Conservation (phyloP, 2,797 vertebrate genomes). For the Paramormyrops hopkinsi region DNA sequence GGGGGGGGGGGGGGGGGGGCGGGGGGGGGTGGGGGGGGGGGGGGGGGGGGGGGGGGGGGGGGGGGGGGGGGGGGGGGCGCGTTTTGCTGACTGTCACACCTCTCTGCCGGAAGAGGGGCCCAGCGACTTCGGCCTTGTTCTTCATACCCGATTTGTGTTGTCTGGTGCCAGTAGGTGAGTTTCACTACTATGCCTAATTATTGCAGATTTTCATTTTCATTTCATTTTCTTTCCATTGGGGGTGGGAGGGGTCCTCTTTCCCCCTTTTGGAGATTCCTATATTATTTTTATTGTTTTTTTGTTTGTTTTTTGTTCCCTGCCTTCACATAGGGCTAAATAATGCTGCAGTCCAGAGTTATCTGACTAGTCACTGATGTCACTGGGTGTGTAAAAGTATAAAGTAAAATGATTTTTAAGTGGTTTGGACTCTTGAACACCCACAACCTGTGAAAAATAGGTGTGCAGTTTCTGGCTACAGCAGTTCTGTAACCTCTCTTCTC, state of each 20-base stretch:
- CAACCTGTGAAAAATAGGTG: background rate
- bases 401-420: background rate
- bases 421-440: background rate
- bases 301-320: background rate
- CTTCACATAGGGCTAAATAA: background rate
- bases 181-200: background rate
- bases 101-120: background rate
- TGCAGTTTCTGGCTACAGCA: background rate
- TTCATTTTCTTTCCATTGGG: background rate
- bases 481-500: background rate
- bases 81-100: background rate
- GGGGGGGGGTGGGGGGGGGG: too few relatives aligned
- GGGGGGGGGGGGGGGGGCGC: background rate
- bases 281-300: background rate
- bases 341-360: background rate
- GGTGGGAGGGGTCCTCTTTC: background rate
- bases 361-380: background rate
- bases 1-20: too few relatives aligned
- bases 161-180: background rate
- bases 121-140: background rate
- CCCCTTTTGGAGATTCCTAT: background rate
- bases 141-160: background rate
- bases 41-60: too few relatives aligned
- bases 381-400: background rate
- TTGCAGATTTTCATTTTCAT: background rate